Base-by-base conservation (phyloP, 2,888 invertebrate species). In the Chesias legatella region DNA sequence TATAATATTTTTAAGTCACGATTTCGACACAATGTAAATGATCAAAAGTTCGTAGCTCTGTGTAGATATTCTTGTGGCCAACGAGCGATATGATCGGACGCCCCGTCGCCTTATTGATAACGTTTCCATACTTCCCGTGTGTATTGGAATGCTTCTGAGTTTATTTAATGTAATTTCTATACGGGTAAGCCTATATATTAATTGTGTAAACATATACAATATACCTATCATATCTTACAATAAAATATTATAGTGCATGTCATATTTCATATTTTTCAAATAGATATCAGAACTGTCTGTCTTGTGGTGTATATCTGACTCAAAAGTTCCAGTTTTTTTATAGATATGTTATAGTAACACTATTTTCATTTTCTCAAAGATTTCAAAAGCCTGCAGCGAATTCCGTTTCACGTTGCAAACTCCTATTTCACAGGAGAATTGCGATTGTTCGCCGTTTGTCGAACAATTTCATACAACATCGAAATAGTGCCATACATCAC, bases 71-170 rank as follows among this genome's bases (percentile, higher is more conserved):
- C 71, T 67, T 64, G 67, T 63, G 67, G 65, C 54, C 65, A 60
- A 53, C 69, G 68, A 66, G 67, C 74, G 84, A 86, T 85, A 78
- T 67, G 74, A 85, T 84, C 85, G 74, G 81, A 77, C 81, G 64
- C 84, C 85, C 85, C 80, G 85, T 71, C 67, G 85, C 68, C 82
- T 83, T 84, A 84, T 83, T 83, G 85, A 85, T 86, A 85, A 84
- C 76, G 75, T 78, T 82, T 79, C 82, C 78, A 79, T 83, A 84
- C 82, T 82, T 83, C 81, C 84, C 79, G 76, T 76, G 72, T 79
- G 73, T 79, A 78, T 74, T 53, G 78, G 76, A 79, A 79, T 81
- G 84, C 81, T 80, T 70, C 83, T 79, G 79, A 79, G 72, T 79
- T 82, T 82, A 80, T 77, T 77, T 78, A 75, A 79, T 77, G 68